phyloP scores from a whole-genome alignment of 2,888 invertebrate species.

The Himalopsyche japonica region DNA sequence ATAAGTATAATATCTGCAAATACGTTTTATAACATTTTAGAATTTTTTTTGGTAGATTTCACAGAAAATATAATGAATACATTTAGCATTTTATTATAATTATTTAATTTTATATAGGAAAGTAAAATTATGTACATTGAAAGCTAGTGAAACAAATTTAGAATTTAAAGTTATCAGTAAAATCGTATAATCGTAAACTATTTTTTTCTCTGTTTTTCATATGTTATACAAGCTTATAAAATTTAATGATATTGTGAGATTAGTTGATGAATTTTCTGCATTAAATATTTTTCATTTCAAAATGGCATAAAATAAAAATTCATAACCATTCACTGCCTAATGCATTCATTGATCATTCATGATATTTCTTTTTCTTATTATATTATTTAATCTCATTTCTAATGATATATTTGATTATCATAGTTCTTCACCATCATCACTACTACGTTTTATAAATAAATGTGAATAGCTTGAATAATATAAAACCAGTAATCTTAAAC shows the following conservation, averaged over 20 bases:
- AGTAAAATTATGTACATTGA: background rate
- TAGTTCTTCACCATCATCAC: background rate
- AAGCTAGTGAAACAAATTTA: background rate
- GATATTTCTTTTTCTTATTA: background rate
- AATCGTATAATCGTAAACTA: background rate
- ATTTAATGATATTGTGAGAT: background rate
- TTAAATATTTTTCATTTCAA: background rate
- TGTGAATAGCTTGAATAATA: too few species aligned
- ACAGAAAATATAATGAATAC: slow-evolving; percentile 1
- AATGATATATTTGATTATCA: background rate
- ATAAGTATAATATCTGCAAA: background rate
- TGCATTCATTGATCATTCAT: background rate
- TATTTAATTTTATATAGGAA: background rate
- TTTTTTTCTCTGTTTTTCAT: background rate
- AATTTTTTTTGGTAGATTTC: slow-evolving; percentile 1
- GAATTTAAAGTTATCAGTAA: background rate
- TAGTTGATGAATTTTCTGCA: background rate
- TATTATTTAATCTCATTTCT: background rate
- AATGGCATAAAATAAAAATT: background rate
- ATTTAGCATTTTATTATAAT: background rate
- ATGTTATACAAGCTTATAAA: background rate
- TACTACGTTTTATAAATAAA: too few species aligned
- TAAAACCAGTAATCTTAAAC: too few species aligned
- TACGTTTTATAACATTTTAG: background rate
- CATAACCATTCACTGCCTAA: background rate